Percentiles rank a stretch among this genome's conserved stretches.
Evolutionary conservation across 2,797 vertebrate genomes (phyloP).

Genomic region (Cynopterus sphinx): DNA sequence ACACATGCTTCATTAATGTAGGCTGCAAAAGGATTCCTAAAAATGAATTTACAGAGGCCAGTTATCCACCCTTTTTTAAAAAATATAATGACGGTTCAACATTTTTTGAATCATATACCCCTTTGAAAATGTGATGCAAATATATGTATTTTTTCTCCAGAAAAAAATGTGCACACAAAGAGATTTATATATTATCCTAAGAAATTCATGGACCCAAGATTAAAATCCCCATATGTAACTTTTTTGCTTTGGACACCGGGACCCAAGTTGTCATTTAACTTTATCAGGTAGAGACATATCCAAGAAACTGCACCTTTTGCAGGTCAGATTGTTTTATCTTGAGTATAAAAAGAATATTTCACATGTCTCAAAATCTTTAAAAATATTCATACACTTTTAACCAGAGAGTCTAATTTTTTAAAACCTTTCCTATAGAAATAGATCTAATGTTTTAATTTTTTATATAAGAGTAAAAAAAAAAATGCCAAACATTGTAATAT

Average conservation of each 20-base stretch:
- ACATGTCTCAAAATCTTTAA: background rate
- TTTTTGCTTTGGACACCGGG: background rate
- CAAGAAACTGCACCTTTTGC: background rate
- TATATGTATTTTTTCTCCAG: background rate
- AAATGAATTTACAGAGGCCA: background rate
- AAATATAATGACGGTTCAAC: background rate
- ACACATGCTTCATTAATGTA: background rate
- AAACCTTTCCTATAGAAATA: background rate
- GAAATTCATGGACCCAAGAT: background rate
- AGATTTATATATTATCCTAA: background rate
- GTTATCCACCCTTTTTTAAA: background rate
- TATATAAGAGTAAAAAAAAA: background rate
- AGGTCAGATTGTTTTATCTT: background rate
- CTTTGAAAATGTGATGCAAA: background rate
- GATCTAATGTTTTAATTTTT: background rate
- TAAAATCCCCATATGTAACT: background rate
- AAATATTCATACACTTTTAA: conserved; percentile 14
- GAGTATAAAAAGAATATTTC: background rate
- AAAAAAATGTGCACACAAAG: background rate
- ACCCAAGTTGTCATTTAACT: background rate
- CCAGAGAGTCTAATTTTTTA: conserved; percentile 2
- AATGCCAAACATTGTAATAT: background rate
- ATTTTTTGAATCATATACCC: background rate
- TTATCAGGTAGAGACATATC: conserved; percentile 2
- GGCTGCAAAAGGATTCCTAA: background rate